Evolutionary conservation across 2,113 vertebrate species (phyloP).

Genomic region (Athene cunicularia): DNA sequence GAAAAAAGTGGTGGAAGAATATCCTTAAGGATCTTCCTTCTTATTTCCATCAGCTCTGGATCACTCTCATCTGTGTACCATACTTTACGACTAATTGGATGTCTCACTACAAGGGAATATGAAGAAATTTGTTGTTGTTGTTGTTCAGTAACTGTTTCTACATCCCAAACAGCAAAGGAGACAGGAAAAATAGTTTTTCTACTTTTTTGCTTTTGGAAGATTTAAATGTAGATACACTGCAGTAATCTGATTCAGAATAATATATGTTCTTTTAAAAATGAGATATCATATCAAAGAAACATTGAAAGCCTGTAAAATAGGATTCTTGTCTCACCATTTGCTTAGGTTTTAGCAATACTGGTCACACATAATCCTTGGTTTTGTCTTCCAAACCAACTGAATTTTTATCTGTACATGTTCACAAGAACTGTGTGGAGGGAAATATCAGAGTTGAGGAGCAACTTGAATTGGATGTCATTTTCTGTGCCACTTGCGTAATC

Average conservation of each 20-base stretch:
- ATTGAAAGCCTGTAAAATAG: neutral
- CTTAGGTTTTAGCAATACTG: neutral
- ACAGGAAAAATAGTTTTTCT: neutral
- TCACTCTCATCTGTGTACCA: neutral
- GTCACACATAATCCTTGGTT: neutral
- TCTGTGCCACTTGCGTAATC: slow-evolving; percentile 1
- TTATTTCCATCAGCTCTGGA: neutral
- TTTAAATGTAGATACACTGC: neutral
- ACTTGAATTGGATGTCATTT: slow-evolving; percentile 7
- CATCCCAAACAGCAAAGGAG: neutral
- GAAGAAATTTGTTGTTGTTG: neutral
- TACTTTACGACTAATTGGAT: neutral
- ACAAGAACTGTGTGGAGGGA: neutral
- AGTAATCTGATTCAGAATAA: neutral
- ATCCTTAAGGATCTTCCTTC: neutral
- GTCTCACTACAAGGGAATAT: neutral
- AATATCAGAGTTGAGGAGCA: neutral
- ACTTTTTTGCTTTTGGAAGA: neutral
- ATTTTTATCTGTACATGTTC: neutral
- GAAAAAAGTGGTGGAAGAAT: neutral
- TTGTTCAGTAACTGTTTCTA: neutral
- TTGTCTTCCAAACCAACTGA: neutral
- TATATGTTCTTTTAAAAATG: neutral
- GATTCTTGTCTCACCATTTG: neutral
- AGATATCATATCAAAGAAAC: neutral